Percentiles rank a stretch among this genome's conserved stretches.
These are phyloP conservation scores for Barnardius zonarius DNA, from an alignment of 2,113 vertebrate species.

Conservation along the genomic window DNA sequence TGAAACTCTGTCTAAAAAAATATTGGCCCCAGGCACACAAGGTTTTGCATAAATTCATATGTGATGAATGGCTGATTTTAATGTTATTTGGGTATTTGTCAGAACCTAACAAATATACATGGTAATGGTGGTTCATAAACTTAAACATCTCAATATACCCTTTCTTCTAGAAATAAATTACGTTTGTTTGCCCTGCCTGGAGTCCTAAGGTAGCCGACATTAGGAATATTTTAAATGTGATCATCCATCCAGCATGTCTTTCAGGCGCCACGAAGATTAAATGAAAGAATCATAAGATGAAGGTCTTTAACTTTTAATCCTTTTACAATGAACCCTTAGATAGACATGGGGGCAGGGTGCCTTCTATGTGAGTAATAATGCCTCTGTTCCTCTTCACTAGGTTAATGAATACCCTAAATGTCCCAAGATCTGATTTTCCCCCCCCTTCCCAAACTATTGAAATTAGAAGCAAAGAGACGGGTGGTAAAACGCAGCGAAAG, in stretches of 20 bases:
- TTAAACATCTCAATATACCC: conserved; percentile 82
- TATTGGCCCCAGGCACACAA: conserved; percentile 79
- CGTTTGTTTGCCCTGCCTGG: conserved; percentile 83
- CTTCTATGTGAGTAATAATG: conserved; percentile 80
- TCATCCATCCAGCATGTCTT: conserved; percentile 88
- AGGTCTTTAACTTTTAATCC: conserved; percentile 94
- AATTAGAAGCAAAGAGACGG: conserved; percentile 73
- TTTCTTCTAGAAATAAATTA: conserved; percentile 85
- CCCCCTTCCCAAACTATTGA: conserved; percentile 62
- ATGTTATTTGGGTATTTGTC: conserved; percentile 83
- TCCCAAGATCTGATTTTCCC: conserved; percentile 61
- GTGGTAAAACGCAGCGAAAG: conserved; percentile 14
- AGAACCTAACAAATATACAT: conserved; percentile 81
- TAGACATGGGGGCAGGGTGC: conserved; percentile 85
- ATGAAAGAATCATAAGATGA: conserved; percentile 92
- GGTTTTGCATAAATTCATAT: conserved; percentile 83
- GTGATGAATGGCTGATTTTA: conserved; percentile 84
- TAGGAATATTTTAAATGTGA: conserved; percentile 90
- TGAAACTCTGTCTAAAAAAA: conserved; percentile 79
- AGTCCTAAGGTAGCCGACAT: conserved; percentile 85
- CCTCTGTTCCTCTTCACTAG: conserved; percentile 79
- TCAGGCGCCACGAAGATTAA: conserved; percentile 94
- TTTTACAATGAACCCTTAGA: conserved; percentile 92
- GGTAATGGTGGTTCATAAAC: conserved; percentile 78
- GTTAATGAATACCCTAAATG: conserved; percentile 82